phyloP scores from a whole-genome alignment of 2,797 vertebrate genomes.

The Sparus aurata region DNA sequence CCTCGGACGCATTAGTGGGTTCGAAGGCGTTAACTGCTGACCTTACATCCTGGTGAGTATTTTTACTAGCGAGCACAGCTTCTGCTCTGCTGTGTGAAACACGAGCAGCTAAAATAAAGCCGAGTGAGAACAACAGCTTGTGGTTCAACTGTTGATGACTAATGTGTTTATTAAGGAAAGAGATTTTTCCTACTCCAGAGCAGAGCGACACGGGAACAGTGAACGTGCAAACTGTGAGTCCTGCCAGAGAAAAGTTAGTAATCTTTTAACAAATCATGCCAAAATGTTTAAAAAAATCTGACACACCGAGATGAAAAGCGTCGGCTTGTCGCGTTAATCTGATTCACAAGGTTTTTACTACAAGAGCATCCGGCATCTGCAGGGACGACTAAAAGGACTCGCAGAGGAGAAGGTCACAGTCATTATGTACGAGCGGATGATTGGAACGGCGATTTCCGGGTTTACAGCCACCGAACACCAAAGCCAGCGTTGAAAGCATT shows the following conservation, averaged over 20 bases:
- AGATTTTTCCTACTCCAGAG: not conserved
- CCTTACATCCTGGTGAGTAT: too few relatives aligned
- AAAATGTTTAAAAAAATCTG: not conserved
- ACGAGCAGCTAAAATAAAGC: not conserved
- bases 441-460: not conserved
- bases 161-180: not conserved
- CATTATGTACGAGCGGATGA: not conserved
- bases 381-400: not conserved
- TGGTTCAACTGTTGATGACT: not conserved
- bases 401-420: conserved; percentile 10
- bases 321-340: not conserved
- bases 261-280: too few relatives aligned
- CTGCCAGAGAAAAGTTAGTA: not conserved
- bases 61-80: not conserved
- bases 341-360: not conserved
- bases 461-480: not conserved
- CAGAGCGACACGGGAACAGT: not conserved
- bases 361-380: not conserved
- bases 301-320: not conserved
- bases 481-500: not conserved
- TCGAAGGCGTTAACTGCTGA: too few relatives aligned
- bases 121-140: not conserved
- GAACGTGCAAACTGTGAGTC: not conserved
- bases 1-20: too few relatives aligned
- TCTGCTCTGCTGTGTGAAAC: not conserved